Percentiles rank a stretch among this genome's conserved stretches.
Conservation (phyloP, 2,113 vertebrate genomes). For the Tinamus guttatus region DNA sequence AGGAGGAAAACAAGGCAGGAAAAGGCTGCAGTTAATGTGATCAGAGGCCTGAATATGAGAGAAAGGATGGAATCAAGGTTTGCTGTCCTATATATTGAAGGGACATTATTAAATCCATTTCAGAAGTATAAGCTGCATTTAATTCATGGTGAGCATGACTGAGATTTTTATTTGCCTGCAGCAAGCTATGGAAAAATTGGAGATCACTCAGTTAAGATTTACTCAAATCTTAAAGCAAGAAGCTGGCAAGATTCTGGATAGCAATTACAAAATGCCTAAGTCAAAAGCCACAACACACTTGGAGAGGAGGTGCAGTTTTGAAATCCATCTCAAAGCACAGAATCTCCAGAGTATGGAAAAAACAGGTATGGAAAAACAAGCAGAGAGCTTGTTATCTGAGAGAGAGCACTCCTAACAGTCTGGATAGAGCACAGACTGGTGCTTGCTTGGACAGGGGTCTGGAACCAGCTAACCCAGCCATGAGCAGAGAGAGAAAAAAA, state of each 20-base stretch:
- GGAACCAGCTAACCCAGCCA: background rate
- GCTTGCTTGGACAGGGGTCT: background rate
- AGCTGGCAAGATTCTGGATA: background rate
- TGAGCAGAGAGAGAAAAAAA: background rate
- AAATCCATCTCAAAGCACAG: constrained; percentile 9
- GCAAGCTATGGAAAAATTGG: background rate
- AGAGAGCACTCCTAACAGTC: background rate
- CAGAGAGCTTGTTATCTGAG: constrained; percentile 19
- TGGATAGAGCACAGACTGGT: background rate
- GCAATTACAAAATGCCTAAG: constrained; percentile 8
- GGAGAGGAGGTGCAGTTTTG: background rate
- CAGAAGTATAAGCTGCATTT: background rate
- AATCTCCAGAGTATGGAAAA: constrained; percentile 19
- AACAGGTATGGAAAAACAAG: constrained; percentile 55
- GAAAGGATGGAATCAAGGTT: background rate
- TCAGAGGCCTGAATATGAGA: background rate
- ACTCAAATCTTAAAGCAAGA: background rate
- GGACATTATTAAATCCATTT: background rate
- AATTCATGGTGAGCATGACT: background rate
- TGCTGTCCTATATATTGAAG: background rate
- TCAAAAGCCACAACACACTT: constrained; percentile 4
- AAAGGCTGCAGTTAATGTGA: background rate
- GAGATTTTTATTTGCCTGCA: background rate
- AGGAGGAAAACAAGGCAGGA: background rate
- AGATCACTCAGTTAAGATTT: background rate